Base-by-base conservation (phyloP, 2,797 vertebrate species). In the Sparus aurata region DNA sequence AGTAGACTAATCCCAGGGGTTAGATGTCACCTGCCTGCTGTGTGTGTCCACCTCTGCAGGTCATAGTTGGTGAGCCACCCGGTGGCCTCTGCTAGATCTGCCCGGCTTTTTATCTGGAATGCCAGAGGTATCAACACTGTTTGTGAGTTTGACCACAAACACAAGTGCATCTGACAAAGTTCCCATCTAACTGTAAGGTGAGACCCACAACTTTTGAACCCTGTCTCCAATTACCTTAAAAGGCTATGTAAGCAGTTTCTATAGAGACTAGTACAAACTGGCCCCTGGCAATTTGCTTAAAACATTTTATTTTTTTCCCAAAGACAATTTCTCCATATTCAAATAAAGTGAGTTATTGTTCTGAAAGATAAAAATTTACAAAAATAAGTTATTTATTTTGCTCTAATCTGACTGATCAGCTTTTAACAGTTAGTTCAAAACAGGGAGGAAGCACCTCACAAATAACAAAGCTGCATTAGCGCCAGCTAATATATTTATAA, bases 1-100 rank as follows among this genome's bases (percentile, higher is more conserved):
- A 90, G 85, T 83, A 92, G 83, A 88, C 77, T 72, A 49, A 86
- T 69, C 66, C 72, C 75, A 78, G 74, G 78, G 57, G 78, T 87
- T 77, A 85, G 74, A 87, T 59, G 80, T 95, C 94, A 95, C 95
- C 95, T 96, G 94, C 85, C 91, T 91, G 90, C 92, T 89, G 89
- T 91, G 84, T 83, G 87, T 85, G 85, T 92, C 86, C 90, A 89
- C 84, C 87, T 94, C 91, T 88, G 89, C 82, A 86, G 93, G 91
- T 96, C 95, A 96, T 90, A 96, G 92, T 73, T 94, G 93, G 91
- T 96, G 94, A 91, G 94, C 93, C 78, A 94, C 90, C 84, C 94
- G 93, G 49, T 60, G 87, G 79, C 76, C 72, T 83, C 90, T 90
- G 64, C 90, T 85, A 87, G 93, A 87, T 90, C 90, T 89, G 92